Percentiles rank a stretch among this genome's conserved stretches.
These are phyloP conservation scores for Drosophila falleni DNA, from an alignment of 2,888 invertebrate species.

Conservation along the genomic window DNA sequence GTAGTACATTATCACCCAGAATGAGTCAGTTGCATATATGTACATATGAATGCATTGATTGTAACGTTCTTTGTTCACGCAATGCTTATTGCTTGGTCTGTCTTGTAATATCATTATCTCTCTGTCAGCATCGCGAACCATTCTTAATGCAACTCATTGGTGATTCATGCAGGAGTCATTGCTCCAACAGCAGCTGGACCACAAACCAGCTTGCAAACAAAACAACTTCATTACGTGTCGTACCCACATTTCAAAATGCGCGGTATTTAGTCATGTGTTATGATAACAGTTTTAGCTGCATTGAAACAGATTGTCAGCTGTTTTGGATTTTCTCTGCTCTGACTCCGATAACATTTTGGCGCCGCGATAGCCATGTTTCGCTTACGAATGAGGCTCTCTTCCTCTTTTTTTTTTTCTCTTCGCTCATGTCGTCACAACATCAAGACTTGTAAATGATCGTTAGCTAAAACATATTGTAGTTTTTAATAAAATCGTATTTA, in stretches of 20 bases:
- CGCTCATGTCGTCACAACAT: slow-evolving; percentile 35
- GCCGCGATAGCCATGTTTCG: slow-evolving; percentile 19
- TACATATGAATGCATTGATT: slow-evolving; percentile 3
- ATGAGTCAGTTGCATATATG: slow-evolving; percentile 15
- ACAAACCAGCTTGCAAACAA: slow-evolving; percentile 15
- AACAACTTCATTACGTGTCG: background rate
- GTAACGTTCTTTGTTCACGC: slow-evolving; percentile 25
- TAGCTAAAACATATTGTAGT: background rate
- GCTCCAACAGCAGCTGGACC: slow-evolving; percentile 11
- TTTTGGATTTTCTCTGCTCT: background rate
- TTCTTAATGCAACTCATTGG: slow-evolving; percentile 5
- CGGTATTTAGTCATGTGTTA: background rate
- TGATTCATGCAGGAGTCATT: slow-evolving; percentile 25
- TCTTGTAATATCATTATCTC: slow-evolving; percentile 17
- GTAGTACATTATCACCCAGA: background rate
- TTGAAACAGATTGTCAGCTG: slow-evolving; percentile 34
- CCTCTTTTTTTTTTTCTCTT: slow-evolving; percentile 1
- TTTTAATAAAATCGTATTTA: background rate
- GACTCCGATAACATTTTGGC: slow-evolving; percentile 26
- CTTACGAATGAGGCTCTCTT: background rate
- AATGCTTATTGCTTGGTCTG: background rate
- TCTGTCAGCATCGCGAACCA: slow-evolving; percentile 4
- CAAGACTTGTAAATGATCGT: slow-evolving; percentile 1
- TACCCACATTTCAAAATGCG: slow-evolving; percentile 6
- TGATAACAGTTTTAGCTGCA: slow-evolving; percentile 30